Base-by-base conservation (phyloP, 2,797 vertebrate genomes). In the Anabacerthia variegaticeps region DNA sequence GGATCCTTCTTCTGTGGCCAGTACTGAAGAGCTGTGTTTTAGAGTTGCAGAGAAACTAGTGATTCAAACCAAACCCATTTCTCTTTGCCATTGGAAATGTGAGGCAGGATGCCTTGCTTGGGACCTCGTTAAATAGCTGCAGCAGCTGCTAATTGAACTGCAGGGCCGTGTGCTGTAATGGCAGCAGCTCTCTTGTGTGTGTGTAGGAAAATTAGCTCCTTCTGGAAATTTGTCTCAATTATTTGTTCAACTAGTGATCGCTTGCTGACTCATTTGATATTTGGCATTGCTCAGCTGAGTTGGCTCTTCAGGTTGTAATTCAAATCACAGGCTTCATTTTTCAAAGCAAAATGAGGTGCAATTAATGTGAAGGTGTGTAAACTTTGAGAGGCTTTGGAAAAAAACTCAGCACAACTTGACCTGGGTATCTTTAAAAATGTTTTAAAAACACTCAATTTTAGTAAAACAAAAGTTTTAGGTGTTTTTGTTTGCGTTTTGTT, bases 151-250 rank as follows among this genome's bases (percentile, higher is more conserved):
- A 36, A 62, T 7, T 17, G 54, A 39, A 28, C 55, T 30, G 24
- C 22, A 36, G 46, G 26, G 24, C 18, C 0, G 0, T 16, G 34
- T 34, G 46, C 27, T 2, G 2, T 43, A 46, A 52, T 22, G 12
- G 43, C 46, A 68, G 49, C 51, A 17, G 76, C 36, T 67, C 46
- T 56, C 20, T 30, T 54, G 24, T 0, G 0, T 10, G 24, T 32
- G 16, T 30, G 28, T 7, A 48, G 41, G 67, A 41, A 88, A 88
- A 74, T 19, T 7, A 54, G 26, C 20, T 66, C 62, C 69, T 87
- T 58, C 61, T 81, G 69, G 61, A 89, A 30, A 19, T 52, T 54
- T 58, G 20, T 87, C 51, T 77, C 81, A 48, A 9, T 62, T 78
- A 26, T 62, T 84, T 81, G 26, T 74, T 91, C 26, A 46, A 21